phyloP scores from a whole-genome alignment of 2,888 invertebrate species.

The Stenotaenia linearis region DNA sequence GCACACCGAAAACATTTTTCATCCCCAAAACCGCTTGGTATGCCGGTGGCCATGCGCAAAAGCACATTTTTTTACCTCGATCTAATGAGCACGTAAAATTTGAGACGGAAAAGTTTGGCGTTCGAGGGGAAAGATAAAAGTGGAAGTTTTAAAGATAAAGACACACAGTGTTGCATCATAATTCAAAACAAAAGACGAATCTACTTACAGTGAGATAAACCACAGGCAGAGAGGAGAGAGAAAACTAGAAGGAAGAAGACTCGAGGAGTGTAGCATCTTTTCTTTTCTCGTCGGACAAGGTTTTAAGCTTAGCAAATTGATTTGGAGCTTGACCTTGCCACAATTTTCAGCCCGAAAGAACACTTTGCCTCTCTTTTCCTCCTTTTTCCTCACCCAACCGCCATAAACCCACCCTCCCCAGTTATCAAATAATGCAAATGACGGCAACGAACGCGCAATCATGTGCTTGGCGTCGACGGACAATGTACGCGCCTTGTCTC shows the following conservation, averaged over 20 bases:
- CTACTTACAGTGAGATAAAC: neutral
- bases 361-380: conserved; percentile 20
- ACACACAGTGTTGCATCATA: neutral
- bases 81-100: neutral
- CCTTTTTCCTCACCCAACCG: conserved; percentile 3
- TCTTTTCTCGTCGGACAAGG: neutral
- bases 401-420: conserved; percentile 10
- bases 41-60: conserved; percentile 5
- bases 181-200: neutral
- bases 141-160: neutral
- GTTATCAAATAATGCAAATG: conserved; percentile 35
- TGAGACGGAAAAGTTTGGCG: neutral
- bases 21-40: neutral
- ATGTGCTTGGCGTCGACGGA: conserved; percentile 30
- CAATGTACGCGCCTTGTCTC: conserved; percentile 33
- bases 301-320: neutral
- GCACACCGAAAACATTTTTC: neutral
- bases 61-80: neutral
- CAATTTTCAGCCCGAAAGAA: conserved; percentile 7
- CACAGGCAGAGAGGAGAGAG: neutral
- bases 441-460: conserved; percentile 31
- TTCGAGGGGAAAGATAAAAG: neutral
- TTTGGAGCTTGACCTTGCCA: neutral
- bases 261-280: neutral
- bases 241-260: neutral